A percentile compares a stretch with the other conserved stretches of the same genome.
These are phyloP conservation scores for Aporrectodea caliginosa DNA, from an alignment of 1,140 invertebrate genomes.

Conservation along the genomic window DNA sequence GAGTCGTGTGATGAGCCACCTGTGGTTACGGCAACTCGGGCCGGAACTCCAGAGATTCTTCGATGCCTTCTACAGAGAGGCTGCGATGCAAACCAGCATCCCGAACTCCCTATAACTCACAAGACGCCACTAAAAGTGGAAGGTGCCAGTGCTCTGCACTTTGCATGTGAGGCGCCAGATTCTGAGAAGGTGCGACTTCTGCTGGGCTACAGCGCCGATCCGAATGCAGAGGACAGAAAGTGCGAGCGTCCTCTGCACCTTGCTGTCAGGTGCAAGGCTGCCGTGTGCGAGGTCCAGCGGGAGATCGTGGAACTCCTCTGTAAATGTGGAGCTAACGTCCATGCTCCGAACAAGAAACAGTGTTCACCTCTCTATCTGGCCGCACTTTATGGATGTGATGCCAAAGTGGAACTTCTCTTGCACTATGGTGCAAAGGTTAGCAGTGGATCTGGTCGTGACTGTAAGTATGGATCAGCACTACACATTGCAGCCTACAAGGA, in stretches of 20 bases:
- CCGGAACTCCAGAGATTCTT: constrained; percentile 23
- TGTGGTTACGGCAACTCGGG: constrained; percentile 25
- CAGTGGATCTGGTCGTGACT: constrained; percentile 4
- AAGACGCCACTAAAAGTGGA: not conserved
- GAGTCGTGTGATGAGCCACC: constrained; percentile 30
- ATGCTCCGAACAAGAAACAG: constrained; percentile 23
- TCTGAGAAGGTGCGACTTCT: constrained; percentile 24
- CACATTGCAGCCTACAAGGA: constrained; percentile 32
- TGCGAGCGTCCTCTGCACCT: constrained; percentile 26
- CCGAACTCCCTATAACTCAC: constrained; percentile 13
- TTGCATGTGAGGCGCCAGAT: constrained; percentile 25
- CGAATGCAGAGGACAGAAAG: constrained; percentile 22
- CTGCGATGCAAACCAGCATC: constrained; percentile 6
- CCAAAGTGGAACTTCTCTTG: constrained; percentile 25
- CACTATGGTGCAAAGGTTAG: constrained; percentile 21
- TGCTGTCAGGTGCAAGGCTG: constrained; percentile 24
- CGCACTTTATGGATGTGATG: constrained; percentile 25
- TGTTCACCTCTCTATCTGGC: constrained; percentile 28
- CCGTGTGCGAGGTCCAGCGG: constrained; percentile 11
- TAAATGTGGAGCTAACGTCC: constrained; percentile 8
- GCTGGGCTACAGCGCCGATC: constrained; percentile 20
- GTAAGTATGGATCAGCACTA: constrained; percentile 28
- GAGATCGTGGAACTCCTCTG: constrained; percentile 26
- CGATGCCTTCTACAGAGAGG: constrained; percentile 18
- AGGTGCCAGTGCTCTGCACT: constrained; percentile 26